Base-by-base conservation (phyloP, 2,888 invertebrate genomes). In the Cepaea hortensis region DNA sequence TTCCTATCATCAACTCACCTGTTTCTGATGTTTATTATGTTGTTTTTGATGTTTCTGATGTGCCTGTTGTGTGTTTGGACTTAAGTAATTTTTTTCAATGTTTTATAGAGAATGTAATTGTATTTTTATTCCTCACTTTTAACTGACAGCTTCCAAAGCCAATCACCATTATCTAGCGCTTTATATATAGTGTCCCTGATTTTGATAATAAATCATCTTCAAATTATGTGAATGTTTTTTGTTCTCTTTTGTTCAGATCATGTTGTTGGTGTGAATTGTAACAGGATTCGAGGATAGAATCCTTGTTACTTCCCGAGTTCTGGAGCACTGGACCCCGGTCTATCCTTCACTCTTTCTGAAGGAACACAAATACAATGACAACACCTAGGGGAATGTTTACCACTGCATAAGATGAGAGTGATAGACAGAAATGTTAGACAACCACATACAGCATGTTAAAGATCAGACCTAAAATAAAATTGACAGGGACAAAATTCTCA, bases 151-250 rank as follows among this genome's bases (percentile, higher is more conserved):
- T 85, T 72, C 81, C 79, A 70, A 65, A 65, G 73, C 81, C 62
- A 85, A 62, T 20, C 85, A 85, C 81, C 11, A 50, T 85, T 85
- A 62, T 80, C 72, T 85, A 85, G 85, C 68, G 85, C 85, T 85
- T 85, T 85, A 81, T 50, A 81, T 85, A 85, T 85, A 85, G 85
- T 85, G 81, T 85, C 76, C 81, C 85, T 85, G 50, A 75, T 85
- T 76, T 85, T 85, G 62, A 9, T 65, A 85, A 85, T 85, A 85
- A 85, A 85, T 50, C 84, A 84, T 84, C 68, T 68, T 79, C 68
- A 84, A 79, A 62, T 76, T 61, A 76, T 20, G 2, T 6, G 6
- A 20, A 9, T 35, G 35, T 9, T 46, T 81, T n/a, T 50, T 65
- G 20, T 20, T 61, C 20, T 55, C 6, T 13, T 80, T 55, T 35